These are phyloP conservation scores for Falcunculus frontatus DNA, from an alignment of 2,113 vertebrate genomes.

Conservation along the genomic window DNA sequence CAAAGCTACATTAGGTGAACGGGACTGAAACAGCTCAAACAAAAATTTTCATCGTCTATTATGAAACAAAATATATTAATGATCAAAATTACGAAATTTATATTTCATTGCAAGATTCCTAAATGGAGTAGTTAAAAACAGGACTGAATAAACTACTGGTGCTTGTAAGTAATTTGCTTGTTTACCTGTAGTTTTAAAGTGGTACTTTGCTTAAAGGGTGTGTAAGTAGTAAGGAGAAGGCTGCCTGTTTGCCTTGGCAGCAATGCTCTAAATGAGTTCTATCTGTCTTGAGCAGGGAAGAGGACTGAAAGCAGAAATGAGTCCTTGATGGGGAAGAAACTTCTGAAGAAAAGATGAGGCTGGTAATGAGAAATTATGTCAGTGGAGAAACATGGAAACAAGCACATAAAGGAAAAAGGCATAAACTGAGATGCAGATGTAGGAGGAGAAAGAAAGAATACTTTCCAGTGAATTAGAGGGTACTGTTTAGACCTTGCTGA, in stretches of 20 bases:
- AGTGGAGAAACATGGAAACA: background rate
- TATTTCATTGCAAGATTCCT: background rate
- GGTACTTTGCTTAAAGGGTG: background rate
- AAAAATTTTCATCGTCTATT: background rate
- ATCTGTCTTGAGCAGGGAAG: background rate
- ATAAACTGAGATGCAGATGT: background rate
- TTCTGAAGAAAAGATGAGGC: background rate
- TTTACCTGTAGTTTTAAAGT: background rate
- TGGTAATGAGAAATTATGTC: background rate
- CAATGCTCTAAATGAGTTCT: background rate
- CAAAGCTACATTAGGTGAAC: background rate
- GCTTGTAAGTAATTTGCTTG: background rate
- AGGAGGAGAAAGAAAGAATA: accelerated
- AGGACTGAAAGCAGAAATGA: background rate
- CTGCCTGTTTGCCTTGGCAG: background rate
- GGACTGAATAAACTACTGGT: background rate
- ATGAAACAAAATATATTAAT: background rate
- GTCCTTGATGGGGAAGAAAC: background rate
- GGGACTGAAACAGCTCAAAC: background rate
- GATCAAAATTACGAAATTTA: background rate
- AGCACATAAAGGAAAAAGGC: background rate
- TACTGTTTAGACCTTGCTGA: background rate
- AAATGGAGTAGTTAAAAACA: background rate
- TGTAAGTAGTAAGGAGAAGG: background rate
- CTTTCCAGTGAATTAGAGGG: background rate